phyloP scores from a whole-genome alignment of 2,113 vertebrate species.

The Phylloscopus trochilus region DNA sequence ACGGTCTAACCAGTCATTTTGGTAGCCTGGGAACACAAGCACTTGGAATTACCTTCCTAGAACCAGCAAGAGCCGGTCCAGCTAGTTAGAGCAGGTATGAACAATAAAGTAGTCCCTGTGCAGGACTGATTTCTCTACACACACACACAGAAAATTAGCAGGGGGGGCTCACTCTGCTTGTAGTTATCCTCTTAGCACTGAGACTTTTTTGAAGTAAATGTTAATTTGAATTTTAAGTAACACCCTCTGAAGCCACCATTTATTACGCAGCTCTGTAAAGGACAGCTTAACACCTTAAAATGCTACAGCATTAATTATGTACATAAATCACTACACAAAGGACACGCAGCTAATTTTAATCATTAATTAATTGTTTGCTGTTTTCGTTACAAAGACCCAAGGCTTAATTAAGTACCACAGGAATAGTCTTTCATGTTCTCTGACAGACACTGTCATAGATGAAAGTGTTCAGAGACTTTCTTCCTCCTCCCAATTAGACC shows the following conservation, averaged over 20 bases:
- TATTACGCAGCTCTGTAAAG: not conserved
- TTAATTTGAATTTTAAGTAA: conserved; percentile 32
- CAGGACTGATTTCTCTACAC: not conserved
- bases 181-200: not conserved
- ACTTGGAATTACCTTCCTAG: not conserved
- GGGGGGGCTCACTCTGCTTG: not conserved
- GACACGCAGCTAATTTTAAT: conserved; percentile 33
- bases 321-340: conserved; percentile 60
- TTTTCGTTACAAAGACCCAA: conserved; percentile 10
- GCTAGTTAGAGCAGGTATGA: not conserved
- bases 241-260: not conserved
- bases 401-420: conserved; percentile 63
- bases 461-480: conserved; percentile 20
- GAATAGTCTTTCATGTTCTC: conserved; percentile 46
- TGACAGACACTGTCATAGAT: conserved; percentile 47
- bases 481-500: conserved; percentile 5
- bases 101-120: not conserved
- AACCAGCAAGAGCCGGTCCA: not conserved
- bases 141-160: not conserved
- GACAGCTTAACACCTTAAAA: conserved; percentile 36
- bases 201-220: not conserved
- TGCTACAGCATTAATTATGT: conserved; percentile 18
- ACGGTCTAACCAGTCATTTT: not conserved
- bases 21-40: not conserved
- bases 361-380: conserved; percentile 66